Percentiles rank a stretch among this genome's conserved stretches.
Evolutionary conservation across 2,888 invertebrate species (phyloP).

Genomic region (Subacronicta megacephala): DNA sequence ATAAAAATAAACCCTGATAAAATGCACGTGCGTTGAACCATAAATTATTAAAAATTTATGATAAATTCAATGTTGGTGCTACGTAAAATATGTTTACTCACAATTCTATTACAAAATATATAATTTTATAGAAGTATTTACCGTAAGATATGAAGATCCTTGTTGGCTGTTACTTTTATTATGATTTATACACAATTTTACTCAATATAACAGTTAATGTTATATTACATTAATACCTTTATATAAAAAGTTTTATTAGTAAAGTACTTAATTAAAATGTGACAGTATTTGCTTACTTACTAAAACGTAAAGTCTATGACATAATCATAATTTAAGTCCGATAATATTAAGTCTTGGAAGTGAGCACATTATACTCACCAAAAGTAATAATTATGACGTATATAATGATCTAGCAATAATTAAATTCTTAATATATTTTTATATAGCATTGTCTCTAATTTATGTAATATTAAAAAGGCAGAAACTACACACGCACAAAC

Average conservation of each 20-base stretch:
- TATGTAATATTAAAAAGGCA: too few species aligned
- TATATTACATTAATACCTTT: constrained; percentile 1
- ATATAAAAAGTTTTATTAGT: background rate
- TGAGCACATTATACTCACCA: too few species aligned
- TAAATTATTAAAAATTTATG: constrained; percentile 8
- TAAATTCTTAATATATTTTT: too few species aligned
- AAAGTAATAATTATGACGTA: too few species aligned
- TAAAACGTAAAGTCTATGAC: background rate
- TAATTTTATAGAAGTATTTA: constrained; percentile 17
- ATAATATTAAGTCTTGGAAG: too few species aligned
- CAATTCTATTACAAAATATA: too few species aligned
- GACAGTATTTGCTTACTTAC: constrained; percentile 36
- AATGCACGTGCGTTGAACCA: too few species aligned
- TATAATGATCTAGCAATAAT: too few species aligned
- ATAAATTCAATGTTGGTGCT: constrained; percentile 4
- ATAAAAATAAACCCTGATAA: too few species aligned
- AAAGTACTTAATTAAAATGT: constrained; percentile 34
- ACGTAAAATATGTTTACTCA: constrained; percentile 19
- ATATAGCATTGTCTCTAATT: too few species aligned
- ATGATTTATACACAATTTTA: constrained; percentile 21
- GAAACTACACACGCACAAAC: too few species aligned
- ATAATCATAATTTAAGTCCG: too few species aligned
- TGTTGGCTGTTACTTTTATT: constrained; percentile 17
- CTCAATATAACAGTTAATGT: constrained; percentile 2
- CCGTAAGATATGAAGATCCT: constrained; percentile 3